Evolutionary conservation across 2,888 invertebrate genomes (phyloP).

Genomic region (Melanophora roralis): DNA sequence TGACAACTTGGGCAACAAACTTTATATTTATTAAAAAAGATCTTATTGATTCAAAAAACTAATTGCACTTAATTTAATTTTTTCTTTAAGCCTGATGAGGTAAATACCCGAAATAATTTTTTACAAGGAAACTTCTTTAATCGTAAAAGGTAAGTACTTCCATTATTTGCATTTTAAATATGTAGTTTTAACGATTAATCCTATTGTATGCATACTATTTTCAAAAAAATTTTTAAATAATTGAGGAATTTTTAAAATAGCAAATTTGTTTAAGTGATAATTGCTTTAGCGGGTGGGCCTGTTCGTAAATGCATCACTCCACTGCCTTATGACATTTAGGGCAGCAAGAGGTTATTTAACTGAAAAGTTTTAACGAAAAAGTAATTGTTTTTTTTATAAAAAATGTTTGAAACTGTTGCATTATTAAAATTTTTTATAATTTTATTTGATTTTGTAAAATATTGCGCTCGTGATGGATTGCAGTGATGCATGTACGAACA

Average conservation of each 20-base stretch:
- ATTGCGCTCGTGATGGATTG: no score
- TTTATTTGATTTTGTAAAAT: no score
- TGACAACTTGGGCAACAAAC: neutral
- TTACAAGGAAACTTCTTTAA: constrained; percentile 75
- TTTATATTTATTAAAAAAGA: neutral
- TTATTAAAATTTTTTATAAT: no score
- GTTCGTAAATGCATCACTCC: no score
- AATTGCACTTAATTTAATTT: neutral
- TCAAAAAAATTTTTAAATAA: constrained; percentile 14
- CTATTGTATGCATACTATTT: constrained; percentile 55
- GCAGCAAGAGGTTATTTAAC: no score
- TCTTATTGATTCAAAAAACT: neutral
- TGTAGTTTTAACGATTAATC: constrained; percentile 10
- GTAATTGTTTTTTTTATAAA: no score
- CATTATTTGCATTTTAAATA: neutral
- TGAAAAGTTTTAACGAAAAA: no score
- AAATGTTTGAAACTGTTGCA: no score
- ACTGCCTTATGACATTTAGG: no score
- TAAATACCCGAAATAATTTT: constrained; percentile 75
- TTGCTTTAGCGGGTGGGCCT: no score
- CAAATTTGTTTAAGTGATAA: neutral
- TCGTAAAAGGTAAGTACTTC: constrained; percentile 74
- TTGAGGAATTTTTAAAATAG: no score
- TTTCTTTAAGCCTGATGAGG: constrained; percentile 72
- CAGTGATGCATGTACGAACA: no score